Conservation (phyloP, 2,888 invertebrate species). For the Folsomia manolachei region DNA sequence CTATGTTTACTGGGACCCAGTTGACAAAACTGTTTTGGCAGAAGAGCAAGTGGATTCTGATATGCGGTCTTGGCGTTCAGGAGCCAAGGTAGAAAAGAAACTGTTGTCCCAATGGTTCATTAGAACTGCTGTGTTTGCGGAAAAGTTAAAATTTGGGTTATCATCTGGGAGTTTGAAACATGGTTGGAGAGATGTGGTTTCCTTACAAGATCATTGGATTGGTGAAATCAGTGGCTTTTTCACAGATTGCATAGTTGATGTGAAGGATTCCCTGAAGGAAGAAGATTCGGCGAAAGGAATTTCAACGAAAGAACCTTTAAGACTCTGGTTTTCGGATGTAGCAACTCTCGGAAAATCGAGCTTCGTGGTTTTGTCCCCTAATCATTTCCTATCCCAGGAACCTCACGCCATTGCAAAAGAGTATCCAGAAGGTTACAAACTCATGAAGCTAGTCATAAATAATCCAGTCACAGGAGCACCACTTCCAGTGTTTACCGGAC, state of each 20-base stretch:
- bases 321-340: conserved; percentile 73
- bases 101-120: conserved; percentile 92
- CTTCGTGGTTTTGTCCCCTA: conserved; percentile 66
- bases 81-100: conserved; percentile 86
- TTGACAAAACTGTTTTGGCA: conserved; percentile 94
- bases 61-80: conserved; percentile 93
- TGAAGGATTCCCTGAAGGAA: conserved; percentile 27
- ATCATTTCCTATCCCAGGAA: conserved; percentile 58
- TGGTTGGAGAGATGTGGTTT: conserved; percentile 81
- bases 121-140: conserved; percentile 78
- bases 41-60: conserved; percentile 94
- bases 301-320: conserved; percentile 52
- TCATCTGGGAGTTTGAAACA: conserved; percentile 55
- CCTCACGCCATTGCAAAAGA: conserved; percentile 24
- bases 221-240: conserved; percentile 77
- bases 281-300: not conserved
- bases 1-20: conserved; percentile 96
- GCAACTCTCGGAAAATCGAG: conserved; percentile 69
- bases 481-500: conserved; percentile 62
- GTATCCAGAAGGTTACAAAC: conserved; percentile 37
- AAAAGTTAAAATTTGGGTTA: conserved; percentile 57
- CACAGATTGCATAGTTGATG: conserved; percentile 64
- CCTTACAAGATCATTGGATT: conserved; percentile 85
- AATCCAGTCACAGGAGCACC: conserved; percentile 69
- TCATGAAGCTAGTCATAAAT: conserved; percentile 39